Percentiles rank a stretch among this genome's conserved stretches.
Evolutionary conservation across 2,113 vertebrate species (phyloP).

Genomic region (Irena cyanogastra): DNA sequence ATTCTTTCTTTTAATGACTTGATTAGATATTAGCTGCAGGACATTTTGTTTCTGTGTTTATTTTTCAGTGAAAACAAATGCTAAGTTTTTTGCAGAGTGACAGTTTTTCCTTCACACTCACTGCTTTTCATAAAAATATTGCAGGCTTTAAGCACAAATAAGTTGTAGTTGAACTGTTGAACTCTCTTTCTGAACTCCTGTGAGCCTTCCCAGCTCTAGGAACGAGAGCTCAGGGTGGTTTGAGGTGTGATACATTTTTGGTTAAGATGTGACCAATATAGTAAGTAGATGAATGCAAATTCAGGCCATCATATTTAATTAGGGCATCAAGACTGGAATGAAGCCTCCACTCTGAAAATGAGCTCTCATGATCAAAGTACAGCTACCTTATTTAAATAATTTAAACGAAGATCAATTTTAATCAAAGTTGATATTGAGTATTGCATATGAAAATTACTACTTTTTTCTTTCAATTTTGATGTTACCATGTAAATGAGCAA

Average conservation of each 20-base stretch:
- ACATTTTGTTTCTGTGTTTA: background rate
- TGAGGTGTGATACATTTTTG: background rate
- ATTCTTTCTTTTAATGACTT: background rate
- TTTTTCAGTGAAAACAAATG: background rate
- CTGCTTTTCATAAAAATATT: background rate
- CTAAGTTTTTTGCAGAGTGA: background rate
- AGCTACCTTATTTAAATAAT: slow-evolving; percentile 58
- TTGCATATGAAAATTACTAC: slow-evolving; percentile 24
- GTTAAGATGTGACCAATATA: background rate
- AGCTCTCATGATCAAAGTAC: slow-evolving; percentile 41
- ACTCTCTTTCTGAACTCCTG: background rate
- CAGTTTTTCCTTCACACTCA: background rate
- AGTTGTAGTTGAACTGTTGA: background rate
- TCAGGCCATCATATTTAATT: slow-evolving; percentile 46
- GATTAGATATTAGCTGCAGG: background rate
- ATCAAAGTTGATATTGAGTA: slow-evolving; percentile 55
- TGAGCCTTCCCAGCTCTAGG: background rate
- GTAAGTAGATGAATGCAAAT: slow-evolving; percentile 32
- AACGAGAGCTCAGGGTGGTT: background rate
- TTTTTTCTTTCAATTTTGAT: background rate
- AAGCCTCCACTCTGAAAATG: slow-evolving; percentile 34
- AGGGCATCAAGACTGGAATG: background rate
- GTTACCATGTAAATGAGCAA: slow-evolving; percentile 12
- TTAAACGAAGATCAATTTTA: slow-evolving; percentile 48
- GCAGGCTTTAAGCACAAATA: background rate